Evolutionary conservation across 2,888 invertebrate species (phyloP).

Genomic region (Syrista parreyssii): DNA sequence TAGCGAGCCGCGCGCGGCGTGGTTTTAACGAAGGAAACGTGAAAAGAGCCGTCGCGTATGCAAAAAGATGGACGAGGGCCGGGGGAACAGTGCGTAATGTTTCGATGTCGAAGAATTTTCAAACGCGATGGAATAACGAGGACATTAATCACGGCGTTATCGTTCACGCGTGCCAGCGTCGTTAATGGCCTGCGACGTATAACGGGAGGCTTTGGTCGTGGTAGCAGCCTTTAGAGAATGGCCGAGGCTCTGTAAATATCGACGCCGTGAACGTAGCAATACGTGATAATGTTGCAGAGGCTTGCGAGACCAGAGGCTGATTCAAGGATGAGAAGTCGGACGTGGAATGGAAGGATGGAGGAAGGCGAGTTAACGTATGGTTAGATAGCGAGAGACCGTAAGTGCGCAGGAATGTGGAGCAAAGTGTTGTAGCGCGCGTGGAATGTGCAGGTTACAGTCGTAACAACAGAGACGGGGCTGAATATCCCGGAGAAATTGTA

Average conservation of each 20-base stretch:
- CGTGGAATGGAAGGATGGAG: not conserved
- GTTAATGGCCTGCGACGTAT: not conserved
- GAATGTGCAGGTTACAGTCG: not conserved
- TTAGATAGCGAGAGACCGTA: not conserved
- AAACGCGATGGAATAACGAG: constrained; percentile 31
- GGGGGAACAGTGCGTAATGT: not conserved
- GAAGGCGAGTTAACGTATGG: no score
- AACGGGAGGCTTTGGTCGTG: not conserved
- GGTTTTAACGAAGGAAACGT: constrained; percentile 2
- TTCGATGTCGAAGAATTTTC: not conserved
- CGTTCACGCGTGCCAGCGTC: not conserved
- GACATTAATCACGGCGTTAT: constrained; percentile 33
- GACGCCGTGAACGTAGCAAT: not conserved
- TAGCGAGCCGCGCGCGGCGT: not conserved
- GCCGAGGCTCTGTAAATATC: not conserved
- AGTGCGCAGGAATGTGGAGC: not conserved
- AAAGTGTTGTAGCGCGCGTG: no score
- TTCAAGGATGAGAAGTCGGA: no score
- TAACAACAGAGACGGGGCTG: not conserved
- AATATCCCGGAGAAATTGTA: not conserved
- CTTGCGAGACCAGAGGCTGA: no score
- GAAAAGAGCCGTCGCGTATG: not conserved
- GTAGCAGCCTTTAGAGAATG: not conserved
- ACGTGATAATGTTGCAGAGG: no score
- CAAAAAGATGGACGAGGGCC: not conserved